phyloP scores from a whole-genome alignment of 2,113 vertebrate species.

The Promerops cafer region DNA sequence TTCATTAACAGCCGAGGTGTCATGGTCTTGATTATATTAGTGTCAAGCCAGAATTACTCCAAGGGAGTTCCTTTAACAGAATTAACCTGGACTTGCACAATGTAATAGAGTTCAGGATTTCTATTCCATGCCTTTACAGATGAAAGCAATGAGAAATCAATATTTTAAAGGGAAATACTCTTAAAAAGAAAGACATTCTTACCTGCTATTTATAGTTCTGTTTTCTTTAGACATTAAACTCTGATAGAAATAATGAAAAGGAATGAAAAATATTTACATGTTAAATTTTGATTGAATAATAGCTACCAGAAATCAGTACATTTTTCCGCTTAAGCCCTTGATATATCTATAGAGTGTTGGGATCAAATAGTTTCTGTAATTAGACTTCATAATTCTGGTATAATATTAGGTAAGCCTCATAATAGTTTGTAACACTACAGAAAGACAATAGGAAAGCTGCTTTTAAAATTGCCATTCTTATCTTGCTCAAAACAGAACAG shows the following conservation, averaged over 20 bases:
- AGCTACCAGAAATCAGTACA: constrained; percentile 22
- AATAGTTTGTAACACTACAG: background rate
- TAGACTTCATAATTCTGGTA: constrained; percentile 19
- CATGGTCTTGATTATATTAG: background rate
- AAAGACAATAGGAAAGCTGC: background rate
- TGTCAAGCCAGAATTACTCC: background rate
- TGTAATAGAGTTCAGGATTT: background rate
- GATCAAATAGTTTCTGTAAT: constrained; percentile 53
- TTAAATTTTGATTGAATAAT: constrained; percentile 15
- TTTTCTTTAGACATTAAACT: background rate
- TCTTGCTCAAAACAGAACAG: background rate
- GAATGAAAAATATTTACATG: constrained; percentile 8
- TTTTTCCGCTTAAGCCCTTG: constrained; percentile 27
- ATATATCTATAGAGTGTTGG: background rate
- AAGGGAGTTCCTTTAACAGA: background rate
- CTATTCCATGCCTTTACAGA: background rate
- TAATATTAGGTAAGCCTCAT: background rate
- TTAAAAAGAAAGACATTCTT: background rate
- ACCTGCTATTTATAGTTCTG: background rate
- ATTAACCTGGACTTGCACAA: background rate
- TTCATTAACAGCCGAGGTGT: background rate
- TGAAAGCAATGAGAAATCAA: background rate
- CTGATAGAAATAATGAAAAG: constrained; percentile 9
- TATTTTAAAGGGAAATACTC: background rate
- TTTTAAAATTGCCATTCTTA: background rate